These are phyloP conservation scores for Crocuta crocuta DNA, from an alignment of 2,113 vertebrate species.

Conservation along the genomic window DNA sequence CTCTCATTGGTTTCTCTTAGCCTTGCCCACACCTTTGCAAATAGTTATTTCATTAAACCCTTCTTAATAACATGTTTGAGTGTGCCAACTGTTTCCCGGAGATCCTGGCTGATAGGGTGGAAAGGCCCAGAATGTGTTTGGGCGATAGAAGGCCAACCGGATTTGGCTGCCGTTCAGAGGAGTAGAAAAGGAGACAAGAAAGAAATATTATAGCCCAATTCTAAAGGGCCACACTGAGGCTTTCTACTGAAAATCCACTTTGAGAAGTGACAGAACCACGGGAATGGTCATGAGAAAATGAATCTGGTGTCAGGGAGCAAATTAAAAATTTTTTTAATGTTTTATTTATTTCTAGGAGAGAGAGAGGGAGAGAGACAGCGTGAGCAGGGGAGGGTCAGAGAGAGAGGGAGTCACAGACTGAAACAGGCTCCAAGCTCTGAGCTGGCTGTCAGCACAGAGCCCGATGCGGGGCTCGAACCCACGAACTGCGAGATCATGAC, in stretches of 20 bases:
- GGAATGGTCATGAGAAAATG: not conserved
- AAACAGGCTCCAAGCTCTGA: too few species aligned
- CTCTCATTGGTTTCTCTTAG: not conserved
- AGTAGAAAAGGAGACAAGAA: not conserved
- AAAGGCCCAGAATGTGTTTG: not conserved
- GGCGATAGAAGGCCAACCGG: not conserved
- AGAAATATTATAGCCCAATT: not conserved
- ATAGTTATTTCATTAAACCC: not conserved
- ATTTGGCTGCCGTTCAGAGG: not conserved
- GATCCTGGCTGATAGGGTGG: not conserved
- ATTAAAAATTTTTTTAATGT: not conserved
- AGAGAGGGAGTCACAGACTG: too few species aligned
- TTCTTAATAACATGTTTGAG: not conserved
- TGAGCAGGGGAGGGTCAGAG: too few species aligned
- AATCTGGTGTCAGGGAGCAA: not conserved
- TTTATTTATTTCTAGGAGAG: too few species aligned
- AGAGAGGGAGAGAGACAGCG: too few species aligned
- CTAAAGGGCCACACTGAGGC: not conserved
- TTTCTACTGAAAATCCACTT: not conserved
- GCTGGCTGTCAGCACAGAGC: too few species aligned
- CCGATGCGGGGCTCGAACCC: too few species aligned
- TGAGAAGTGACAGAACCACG: not conserved
- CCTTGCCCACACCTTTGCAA: not conserved
- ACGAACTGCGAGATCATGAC: too few species aligned
- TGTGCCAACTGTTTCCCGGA: not conserved